Evolutionary conservation across 2,113 vertebrate genomes (phyloP).

Genomic region (Myrmecobius fasciatus): DNA sequence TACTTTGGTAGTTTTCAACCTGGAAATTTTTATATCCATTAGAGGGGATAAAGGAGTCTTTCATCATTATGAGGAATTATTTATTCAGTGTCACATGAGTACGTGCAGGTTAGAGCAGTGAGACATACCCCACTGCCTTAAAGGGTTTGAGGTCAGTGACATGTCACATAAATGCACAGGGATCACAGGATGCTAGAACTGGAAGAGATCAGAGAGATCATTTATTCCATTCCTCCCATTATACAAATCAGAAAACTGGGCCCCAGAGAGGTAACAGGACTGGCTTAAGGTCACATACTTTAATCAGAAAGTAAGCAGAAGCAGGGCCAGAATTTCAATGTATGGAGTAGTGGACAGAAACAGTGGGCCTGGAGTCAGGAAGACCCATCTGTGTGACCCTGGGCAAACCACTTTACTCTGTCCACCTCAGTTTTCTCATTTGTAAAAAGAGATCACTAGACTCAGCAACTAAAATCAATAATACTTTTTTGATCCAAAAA

Average conservation of each 20-base stretch:
- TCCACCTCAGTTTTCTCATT: neutral
- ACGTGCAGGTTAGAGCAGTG: neutral
- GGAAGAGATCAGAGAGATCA: neutral
- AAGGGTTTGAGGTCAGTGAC: neutral
- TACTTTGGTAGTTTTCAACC: neutral
- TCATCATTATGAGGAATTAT: neutral
- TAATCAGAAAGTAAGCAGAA: neutral
- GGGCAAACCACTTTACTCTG: neutral
- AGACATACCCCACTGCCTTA: neutral
- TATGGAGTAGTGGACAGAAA: neutral
- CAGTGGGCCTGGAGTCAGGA: neutral
- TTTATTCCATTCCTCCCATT: neutral
- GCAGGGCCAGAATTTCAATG: neutral
- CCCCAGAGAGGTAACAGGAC: neutral
- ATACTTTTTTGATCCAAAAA: neutral
- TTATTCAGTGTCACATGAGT: neutral
- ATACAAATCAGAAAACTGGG: neutral
- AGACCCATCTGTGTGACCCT: neutral
- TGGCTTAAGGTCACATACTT: no score
- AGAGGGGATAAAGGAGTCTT: neutral
- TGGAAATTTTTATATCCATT: neutral
- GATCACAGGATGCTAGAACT: neutral
- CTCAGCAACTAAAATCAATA: neutral
- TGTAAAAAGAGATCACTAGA: neutral
- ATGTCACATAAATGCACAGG: neutral